phyloP scores from a whole-genome alignment of 2,113 vertebrate genomes.

The Microcebus tavaratra region DNA sequence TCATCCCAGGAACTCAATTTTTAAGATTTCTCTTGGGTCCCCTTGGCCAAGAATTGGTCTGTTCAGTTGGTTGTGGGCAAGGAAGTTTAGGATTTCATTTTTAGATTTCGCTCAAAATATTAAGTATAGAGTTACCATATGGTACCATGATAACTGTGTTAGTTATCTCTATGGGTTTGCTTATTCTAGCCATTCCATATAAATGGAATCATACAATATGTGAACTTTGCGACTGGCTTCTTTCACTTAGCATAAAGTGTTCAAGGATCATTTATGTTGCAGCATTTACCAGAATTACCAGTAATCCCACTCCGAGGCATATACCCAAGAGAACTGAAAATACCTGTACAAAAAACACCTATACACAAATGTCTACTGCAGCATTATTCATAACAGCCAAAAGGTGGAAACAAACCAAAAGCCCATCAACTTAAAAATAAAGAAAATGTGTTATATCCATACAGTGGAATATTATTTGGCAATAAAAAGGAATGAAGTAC shows the following conservation, averaged over 20 bases:
- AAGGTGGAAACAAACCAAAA: not conserved
- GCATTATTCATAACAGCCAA: not conserved
- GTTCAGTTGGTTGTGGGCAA: too few relatives aligned
- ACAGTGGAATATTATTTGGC: not conserved
- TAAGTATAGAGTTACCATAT: not conserved
- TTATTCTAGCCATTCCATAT: too few relatives aligned
- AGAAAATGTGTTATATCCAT: not conserved
- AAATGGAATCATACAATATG: too few relatives aligned
- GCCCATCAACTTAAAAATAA: not conserved
- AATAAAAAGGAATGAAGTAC: not conserved
- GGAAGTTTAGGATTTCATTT: too few relatives aligned
- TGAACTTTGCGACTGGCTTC: too few relatives aligned
- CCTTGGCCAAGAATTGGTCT: too few relatives aligned
- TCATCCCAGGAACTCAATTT: too few relatives aligned
- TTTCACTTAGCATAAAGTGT: too few relatives aligned
- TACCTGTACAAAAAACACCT: not conserved
- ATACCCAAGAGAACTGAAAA: not conserved
- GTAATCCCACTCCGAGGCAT: not conserved
- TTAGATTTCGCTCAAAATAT: not conserved
- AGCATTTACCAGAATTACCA: too few relatives aligned
- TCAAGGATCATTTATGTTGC: too few relatives aligned
- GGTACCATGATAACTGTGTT: not conserved
- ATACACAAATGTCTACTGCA: not conserved
- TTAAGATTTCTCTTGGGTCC: too few relatives aligned
- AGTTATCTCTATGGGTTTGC: too few relatives aligned